These are phyloP conservation scores for Gallinago media DNA, from an alignment of 2,113 vertebrate species.

Conservation along the genomic window DNA sequence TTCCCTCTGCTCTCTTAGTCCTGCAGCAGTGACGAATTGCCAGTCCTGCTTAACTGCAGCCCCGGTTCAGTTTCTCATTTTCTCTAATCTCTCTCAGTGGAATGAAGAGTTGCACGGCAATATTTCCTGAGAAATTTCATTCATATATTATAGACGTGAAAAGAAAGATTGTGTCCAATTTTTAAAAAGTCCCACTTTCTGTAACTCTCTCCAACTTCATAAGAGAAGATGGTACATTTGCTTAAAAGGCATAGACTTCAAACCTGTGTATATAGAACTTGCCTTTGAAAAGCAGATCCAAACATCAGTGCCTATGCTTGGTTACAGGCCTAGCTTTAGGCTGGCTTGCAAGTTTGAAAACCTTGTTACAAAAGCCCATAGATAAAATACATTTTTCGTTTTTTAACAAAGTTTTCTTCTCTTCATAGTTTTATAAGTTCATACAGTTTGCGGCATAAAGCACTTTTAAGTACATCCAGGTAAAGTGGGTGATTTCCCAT, in stretches of 20 bases:
- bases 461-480: background rate
- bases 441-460: background rate
- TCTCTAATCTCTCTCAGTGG: background rate
- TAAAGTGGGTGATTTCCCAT: background rate
- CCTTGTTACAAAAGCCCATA: background rate
- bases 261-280: background rate
- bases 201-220: background rate
- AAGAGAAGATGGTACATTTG: background rate
- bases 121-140: background rate
- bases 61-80: slow-evolving; percentile 19
- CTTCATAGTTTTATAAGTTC: background rate
- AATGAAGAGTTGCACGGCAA: background rate
- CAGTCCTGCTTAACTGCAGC: background rate
- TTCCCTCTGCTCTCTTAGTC: background rate
- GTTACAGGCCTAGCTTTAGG: background rate
- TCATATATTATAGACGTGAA: background rate
- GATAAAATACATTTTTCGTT: background rate
- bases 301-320: background rate
- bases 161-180: background rate
- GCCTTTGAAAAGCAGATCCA: background rate
- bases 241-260: background rate
- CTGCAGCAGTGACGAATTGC: background rate
- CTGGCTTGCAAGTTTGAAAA: background rate
- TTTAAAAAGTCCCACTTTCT: background rate
- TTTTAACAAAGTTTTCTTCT: background rate